Percentiles rank a stretch among this genome's conserved stretches.
Evolutionary conservation across 2,888 invertebrate genomes (phyloP).

Genomic region (Hypercompe scribonia): DNA sequence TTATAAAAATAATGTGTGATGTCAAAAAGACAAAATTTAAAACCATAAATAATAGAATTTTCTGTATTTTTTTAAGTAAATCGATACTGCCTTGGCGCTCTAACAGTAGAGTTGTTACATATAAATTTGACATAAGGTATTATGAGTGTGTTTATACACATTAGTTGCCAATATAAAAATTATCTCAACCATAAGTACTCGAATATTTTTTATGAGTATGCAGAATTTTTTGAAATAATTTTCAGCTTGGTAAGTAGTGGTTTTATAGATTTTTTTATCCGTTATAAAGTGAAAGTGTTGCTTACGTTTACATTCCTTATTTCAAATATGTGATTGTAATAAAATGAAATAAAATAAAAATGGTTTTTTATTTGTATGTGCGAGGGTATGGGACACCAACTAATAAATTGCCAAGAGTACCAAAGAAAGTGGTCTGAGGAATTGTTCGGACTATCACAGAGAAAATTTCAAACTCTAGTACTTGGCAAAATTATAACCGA

Average conservation of each 20-base stretch:
- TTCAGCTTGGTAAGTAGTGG: too few relatives aligned
- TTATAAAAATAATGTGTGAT: background rate
- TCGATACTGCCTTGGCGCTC: background rate
- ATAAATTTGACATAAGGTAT: background rate
- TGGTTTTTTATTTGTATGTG: background rate
- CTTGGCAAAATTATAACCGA: too few relatives aligned
- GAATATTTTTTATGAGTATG: conserved; percentile 6
- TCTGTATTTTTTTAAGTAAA: background rate
- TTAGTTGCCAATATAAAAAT: background rate
- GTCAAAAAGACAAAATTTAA: too few relatives aligned
- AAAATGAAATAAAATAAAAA: background rate
- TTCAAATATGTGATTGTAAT: background rate
- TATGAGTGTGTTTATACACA: background rate
- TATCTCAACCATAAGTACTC: background rate
- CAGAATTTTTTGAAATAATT: conserved; percentile 5
- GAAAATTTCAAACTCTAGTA: too few relatives aligned
- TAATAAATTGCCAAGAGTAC: background rate
- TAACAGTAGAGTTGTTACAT: too few relatives aligned
- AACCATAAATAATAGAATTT: background rate
- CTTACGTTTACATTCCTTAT: conserved; percentile 14
- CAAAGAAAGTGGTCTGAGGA: background rate
- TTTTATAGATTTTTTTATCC: conserved; percentile 9
- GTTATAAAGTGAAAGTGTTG: conserved; percentile 8
- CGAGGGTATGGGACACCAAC: background rate
- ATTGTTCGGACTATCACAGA: too few relatives aligned